phyloP scores from a whole-genome alignment of 2,888 invertebrate genomes.

The Monopis laevigella region DNA sequence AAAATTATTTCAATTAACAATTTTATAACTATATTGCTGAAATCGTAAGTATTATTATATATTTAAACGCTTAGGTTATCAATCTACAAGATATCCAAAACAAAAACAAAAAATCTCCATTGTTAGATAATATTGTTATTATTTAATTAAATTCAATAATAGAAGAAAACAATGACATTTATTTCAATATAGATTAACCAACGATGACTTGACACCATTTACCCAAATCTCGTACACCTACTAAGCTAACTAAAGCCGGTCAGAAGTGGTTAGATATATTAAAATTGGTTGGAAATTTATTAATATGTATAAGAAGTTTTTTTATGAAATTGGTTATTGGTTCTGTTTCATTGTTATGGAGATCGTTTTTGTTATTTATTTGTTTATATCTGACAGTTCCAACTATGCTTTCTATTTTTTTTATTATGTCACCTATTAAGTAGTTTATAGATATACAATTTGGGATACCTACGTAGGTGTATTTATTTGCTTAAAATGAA shows the following conservation, averaged over 20 bases:
- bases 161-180: conserved; percentile 55
- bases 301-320: conserved; percentile 47
- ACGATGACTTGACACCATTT: conserved; percentile 57
- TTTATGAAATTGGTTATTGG: conserved; percentile 56
- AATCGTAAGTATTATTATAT: no score
- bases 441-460: neutral
- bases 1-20: no score
- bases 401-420: conserved; percentile 8
- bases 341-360: conserved; percentile 47
- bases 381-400: conserved; percentile 27
- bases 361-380: conserved; percentile 36
- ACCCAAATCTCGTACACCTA: conserved; percentile 28
- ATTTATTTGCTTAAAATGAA: conserved; percentile 8
- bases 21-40: no score
- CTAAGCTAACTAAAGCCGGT: conserved; percentile 2
- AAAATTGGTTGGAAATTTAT: conserved; percentile 51
- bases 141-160: conserved; percentile 46
- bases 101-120: neutral
- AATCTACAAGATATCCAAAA: neutral
- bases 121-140: conserved; percentile 1
- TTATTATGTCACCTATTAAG: conserved; percentile 1
- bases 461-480: conserved; percentile 9
- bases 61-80: no score
- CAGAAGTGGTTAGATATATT: conserved; percentile 33
- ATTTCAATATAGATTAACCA: conserved; percentile 65